Evolutionary conservation across 1,140 invertebrate species (phyloP), one percentile per base, ranked within the genome.

Genomic region (Gyrodactylus salaris): DNA sequence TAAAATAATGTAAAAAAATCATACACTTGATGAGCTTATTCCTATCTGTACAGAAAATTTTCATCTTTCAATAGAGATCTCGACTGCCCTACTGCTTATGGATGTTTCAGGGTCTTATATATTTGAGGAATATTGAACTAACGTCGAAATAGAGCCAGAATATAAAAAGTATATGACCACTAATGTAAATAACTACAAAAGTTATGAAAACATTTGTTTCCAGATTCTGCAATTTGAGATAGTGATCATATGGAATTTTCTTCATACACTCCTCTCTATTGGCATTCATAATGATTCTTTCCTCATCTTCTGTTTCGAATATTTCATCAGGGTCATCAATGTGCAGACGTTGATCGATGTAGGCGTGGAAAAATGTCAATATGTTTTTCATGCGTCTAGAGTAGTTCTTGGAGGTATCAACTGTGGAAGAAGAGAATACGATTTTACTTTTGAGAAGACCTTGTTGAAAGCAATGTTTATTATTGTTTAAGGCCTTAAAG

Each of bases 91-190:
- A n/a, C n/a, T n/a, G n/a, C n/a, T n/a, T n/a, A n/a, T n/a, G n/a
- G n/a, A n/a, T n/a, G n/a, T n/a, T n/a, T n/a, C n/a, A n/a, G n/a
- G n/a, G n/a, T n/a, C n/a, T n/a, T n/a, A n/a, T n/a, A n/a, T n/a
- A n/a, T n/a, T n/a, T n/a, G n/a, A n/a, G n/a, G n/a, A n/a, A n/a
- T n/a, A n/a, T n/a, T n/a, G n/a, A n/a, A 76, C 76, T 72, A 73
- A 78, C 77, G 73, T 76, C 75, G 73, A 77, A 76, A 74, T 76
- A 76, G 23, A 78, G 74, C 75, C 75, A 70, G 24, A 78, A 75
- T 16, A 75, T 73, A 70, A 76, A 78, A n/a, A 76, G 70, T 25
- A 77, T 20, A 68, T 78, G 77, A 27, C 75, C 77, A 2, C 76
- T 26, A 20, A 74, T 74, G 72, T 77, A 78, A 26, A 77, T 69